Conservation (phyloP, 2,797 vertebrate genomes). For the Erpetoichthys calabaricus region DNA sequence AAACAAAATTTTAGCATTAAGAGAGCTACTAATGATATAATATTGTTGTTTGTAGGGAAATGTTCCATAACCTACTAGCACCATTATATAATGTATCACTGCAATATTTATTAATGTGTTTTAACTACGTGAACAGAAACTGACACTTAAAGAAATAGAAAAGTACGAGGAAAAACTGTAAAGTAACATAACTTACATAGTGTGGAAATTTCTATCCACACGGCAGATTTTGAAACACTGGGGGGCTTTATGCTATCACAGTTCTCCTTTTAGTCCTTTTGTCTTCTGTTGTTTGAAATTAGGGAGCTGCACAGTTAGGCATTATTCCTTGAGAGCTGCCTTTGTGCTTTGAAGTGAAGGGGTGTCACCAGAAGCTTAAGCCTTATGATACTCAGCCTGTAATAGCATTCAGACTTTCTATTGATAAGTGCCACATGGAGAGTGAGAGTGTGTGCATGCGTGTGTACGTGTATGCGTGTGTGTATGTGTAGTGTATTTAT, state of each 20-base stretch:
- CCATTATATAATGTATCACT: too few relatives aligned
- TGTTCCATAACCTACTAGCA: too few relatives aligned
- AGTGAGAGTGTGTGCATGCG: background rate
- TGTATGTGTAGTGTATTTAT: slow-evolving; percentile 3
- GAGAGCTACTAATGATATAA: too few relatives aligned
- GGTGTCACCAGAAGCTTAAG: slow-evolving; percentile 24
- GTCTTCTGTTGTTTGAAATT: background rate
- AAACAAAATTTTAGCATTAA: too few relatives aligned
- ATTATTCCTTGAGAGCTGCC: slow-evolving; percentile 6
- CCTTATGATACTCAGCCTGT: slow-evolving; percentile 6
- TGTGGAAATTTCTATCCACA: too few relatives aligned
- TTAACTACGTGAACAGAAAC: too few relatives aligned
- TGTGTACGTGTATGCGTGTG: background rate
- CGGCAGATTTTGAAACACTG: background rate
- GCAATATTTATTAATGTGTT: too few relatives aligned
- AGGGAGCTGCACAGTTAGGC: background rate
- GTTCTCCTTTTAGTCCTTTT: slow-evolving; percentile 1
- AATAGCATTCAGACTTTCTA: slow-evolving; percentile 7
- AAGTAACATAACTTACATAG: too few relatives aligned
- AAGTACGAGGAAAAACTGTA: too few relatives aligned
- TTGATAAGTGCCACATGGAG: slow-evolving; percentile 4
- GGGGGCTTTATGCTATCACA: background rate
- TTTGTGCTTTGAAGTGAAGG: slow-evolving; percentile 25
- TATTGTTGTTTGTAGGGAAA: too few relatives aligned
- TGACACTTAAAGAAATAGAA: too few relatives aligned